Evolutionary conservation across 1,140 invertebrate species (phyloP), one percentile per base, ranked within the genome.

Genomic region (Drosophila hydei): DNA sequence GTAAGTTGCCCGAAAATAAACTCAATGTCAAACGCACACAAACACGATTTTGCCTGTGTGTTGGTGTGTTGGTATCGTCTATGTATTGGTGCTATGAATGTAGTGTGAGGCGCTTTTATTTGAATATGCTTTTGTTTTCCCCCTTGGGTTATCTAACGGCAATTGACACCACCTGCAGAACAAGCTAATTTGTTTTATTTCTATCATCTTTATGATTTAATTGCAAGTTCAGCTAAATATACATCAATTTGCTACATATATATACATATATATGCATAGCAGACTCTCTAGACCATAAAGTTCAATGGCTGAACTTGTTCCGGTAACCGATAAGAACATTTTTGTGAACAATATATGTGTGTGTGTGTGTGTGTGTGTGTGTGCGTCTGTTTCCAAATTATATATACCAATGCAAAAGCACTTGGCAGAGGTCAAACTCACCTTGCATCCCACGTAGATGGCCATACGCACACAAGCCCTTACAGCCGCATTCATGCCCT

Each of bases 401-500:
- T 16, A 50, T 33, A 67, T 21, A 42, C 8, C 27, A 47, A 14
- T 55, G 30, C 60, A 51, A 76, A 85, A 79, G 72, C 87, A 87
- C 83, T 89, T 89, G 84, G 58, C 79, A 88, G 83, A 89, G 83
- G 83, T 88, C 71, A 87, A 21, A 87, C 76, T 91, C 47, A 91
- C 90, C 90, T 91, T 91, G 77, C 90, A 91, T 76, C 90, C 90
- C 70, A 91, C 71, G 54, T 91, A 91, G 75, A 99, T 96, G 48
- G 98, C 98, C 97, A 99, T 99, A 75, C 99, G 94, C 6, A 99
- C 98, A 6, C 99, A 98, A 55, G 99, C 98, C 69, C 99, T 94
- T 4, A 99, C 97, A 68, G 99, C 98, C 48, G 98, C 97, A 94
- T 99, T 99, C 99, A 99, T 99, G 74, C 99, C 99, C 95, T 95